These are phyloP conservation scores for Incurvaria masculella DNA, from an alignment of 2,888 invertebrate species.

Conservation along the genomic window DNA sequence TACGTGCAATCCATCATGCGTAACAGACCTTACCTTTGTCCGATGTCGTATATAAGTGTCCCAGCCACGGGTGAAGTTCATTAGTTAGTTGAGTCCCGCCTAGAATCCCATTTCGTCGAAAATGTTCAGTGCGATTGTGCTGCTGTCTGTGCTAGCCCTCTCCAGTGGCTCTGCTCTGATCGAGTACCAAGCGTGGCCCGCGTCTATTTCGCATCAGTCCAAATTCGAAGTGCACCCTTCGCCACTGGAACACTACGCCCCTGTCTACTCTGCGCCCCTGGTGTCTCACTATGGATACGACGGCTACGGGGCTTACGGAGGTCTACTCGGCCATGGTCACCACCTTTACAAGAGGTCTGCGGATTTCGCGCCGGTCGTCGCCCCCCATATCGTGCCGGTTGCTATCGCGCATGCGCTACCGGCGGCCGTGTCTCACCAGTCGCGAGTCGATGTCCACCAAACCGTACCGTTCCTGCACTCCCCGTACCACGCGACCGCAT, in stretches of 20 bases:
- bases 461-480: constrained; percentile 26
- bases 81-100: background rate
- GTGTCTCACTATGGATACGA: constrained; percentile 15
- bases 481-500: background rate
- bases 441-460: constrained; percentile 46
- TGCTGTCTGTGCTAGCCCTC: constrained; percentile 7
- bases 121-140: constrained; percentile 13
- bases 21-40: background rate
- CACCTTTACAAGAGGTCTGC: constrained; percentile 38
- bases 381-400: constrained; percentile 4
- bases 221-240: constrained; percentile 13
- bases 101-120: background rate
- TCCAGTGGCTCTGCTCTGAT: constrained; percentile 16
- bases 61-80: background rate
- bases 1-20: background rate
- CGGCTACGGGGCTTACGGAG: constrained; percentile 20
- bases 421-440: constrained; percentile 52
- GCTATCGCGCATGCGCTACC: constrained; percentile 21
- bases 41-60: background rate
- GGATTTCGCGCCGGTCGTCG: constrained; percentile 22
- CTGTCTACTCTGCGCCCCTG: constrained; percentile 22
- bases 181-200: constrained; percentile 20
- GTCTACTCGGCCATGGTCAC: constrained; percentile 26
- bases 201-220: constrained; percentile 15
- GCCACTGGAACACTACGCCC: constrained; percentile 11